Base-by-base conservation (phyloP, 2,888 invertebrate species). In the Hesperia comma region DNA sequence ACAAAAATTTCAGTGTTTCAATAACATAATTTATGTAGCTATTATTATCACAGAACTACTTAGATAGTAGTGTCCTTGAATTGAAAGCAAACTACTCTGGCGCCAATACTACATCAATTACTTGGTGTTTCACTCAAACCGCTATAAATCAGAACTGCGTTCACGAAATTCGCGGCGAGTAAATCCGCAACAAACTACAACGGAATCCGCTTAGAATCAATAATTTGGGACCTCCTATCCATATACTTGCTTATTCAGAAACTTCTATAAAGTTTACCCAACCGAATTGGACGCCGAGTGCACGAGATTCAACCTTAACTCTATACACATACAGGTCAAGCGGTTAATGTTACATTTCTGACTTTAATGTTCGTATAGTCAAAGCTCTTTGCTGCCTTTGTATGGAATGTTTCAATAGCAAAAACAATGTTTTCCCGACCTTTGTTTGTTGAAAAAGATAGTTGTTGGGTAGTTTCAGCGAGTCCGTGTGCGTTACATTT, bases 141-240 rank as follows among this genome's bases (percentile, higher is more conserved):
- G 19, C 60, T 41, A 66, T 66, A 66, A 66, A 66, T 66, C 66
- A 66, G 60, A 66, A 61, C 53, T 17, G 19, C 63, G 19, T 60
- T 60, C 53, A 32, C 32, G 53, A 55, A 64, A 64, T 60, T 46
- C 66, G 58, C 54, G 60, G 58, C 58, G 53, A 53, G 60, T 61
- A 60, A 61, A 66, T 66, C 61, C 58, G 55, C 67, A 54, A 70
- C 66, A 68, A 69, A 70, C 66, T 67, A 63, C 68, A 67, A 56
- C 68, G 46, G 58, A 66, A 72, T 73, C 69, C 68, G 69, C 66
- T 72, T 69, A 69, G 68, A 73, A 73, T 73, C 72, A 73, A 73
- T 72, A 72, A 70, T 70, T 69, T 68, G 46, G 66, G 68, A 70
- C 68, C 43, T 53, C 64, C 68, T 64, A 57, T 70, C 61, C 67